phyloP scores from a whole-genome alignment of 2,113 vertebrate genomes.

The Myodes glareolus region DNA sequence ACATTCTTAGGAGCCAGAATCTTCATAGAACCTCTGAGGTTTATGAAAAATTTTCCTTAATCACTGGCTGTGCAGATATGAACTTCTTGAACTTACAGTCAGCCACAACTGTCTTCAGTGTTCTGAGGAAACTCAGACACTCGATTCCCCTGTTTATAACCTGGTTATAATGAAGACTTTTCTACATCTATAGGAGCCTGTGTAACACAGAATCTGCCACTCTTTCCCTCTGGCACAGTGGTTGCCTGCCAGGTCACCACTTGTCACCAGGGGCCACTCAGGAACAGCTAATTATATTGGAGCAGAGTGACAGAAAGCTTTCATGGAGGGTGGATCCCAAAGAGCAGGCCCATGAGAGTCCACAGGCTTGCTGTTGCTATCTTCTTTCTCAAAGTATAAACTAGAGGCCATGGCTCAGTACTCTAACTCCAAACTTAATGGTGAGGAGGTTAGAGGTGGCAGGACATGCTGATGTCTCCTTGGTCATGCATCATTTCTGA shows the following conservation, averaged over 20 bases:
- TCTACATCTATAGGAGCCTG: neutral
- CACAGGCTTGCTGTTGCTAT: neutral
- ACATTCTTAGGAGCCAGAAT: slow-evolving; percentile 83
- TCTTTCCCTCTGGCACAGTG: neutral
- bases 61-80: slow-evolving; percentile 66
- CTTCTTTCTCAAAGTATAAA: neutral
- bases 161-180: slow-evolving; percentile 52
- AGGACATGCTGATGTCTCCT: neutral
- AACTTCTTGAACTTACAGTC: slow-evolving; percentile 77
- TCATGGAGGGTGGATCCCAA: neutral
- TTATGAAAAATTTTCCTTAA: slow-evolving; percentile 81
- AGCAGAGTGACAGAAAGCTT: neutral
- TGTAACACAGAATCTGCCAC: neutral
- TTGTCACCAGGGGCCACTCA: neutral
- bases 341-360: neutral
- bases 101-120: slow-evolving; percentile 50
- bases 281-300: neutral
- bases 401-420: neutral
- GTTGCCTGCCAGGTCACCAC: neutral
- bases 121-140: slow-evolving; percentile 48
- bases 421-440: neutral
- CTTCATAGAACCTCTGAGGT: slow-evolving; percentile 80
- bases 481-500: neutral
- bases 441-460: neutral
- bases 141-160: neutral